These are phyloP conservation scores for Venustaconcha ellipsiformis DNA, from an alignment of 1,140 invertebrate species.

Conservation along the genomic window DNA sequence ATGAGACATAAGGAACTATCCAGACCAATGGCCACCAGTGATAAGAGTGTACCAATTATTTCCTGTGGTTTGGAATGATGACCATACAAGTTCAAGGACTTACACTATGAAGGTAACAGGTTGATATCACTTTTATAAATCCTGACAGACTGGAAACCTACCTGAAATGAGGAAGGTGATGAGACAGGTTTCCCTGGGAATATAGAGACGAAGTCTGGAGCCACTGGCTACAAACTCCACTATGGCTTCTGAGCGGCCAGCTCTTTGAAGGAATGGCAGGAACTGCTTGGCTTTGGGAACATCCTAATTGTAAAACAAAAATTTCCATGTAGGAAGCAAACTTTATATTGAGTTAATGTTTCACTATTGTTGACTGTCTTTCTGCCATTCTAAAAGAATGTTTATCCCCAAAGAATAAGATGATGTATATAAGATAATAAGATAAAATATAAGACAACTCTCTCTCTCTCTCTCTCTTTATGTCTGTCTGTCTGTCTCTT, in stretches of 20 bases:
- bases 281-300: conserved; percentile 88
- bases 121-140: too few relatives aligned
- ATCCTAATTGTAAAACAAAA: conserved; percentile 51
- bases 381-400: too few relatives aligned
- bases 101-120: too few relatives aligned
- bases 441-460: too few relatives aligned
- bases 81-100: too few relatives aligned
- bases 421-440: too few relatives aligned
- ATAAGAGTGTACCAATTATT: too few relatives aligned
- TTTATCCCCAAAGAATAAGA: background rate
- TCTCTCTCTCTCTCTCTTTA: too few relatives aligned
- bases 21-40: too few relatives aligned
- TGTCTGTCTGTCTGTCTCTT: too few relatives aligned
- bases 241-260: conserved; percentile 85
- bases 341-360: background rate
- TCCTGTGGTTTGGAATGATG: too few relatives aligned
- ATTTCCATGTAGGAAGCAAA: background rate
- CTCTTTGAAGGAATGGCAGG: conserved; percentile 89
- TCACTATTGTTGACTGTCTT: background rate
- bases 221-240: conserved; percentile 97
- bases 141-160: conserved; percentile 41
- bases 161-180: conserved; percentile 92
- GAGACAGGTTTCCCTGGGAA: conserved; percentile 95
- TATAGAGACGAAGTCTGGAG: conserved; percentile 89
- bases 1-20: too few relatives aligned